Evolutionary conservation across 2,888 invertebrate species (phyloP), one percentile per base, ranked within the genome.

Genomic region (Rhingia campestris): DNA sequence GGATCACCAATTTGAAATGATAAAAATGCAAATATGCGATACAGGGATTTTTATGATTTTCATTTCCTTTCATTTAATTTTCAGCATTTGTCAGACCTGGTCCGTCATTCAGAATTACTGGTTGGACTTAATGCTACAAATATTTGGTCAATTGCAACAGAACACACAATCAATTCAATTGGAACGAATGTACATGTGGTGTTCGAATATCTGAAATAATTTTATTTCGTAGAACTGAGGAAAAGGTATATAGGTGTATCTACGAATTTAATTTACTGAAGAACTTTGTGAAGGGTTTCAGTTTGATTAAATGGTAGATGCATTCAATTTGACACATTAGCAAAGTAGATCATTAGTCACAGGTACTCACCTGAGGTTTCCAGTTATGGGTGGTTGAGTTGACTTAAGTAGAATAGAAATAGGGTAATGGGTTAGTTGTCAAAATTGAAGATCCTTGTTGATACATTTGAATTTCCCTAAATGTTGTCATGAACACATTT

Each of bases 31-130:
- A 53, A 75, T 47, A 64, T 37, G 64, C 56, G 37, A 58, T 53
- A 10, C 53, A 49, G 14, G 58, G 64, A 64, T 81, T 75, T 81
- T 54, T 47, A 76, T 76, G 72, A 76, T 81, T 81, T 66, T 33
- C 70, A 76, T 76, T 72, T 72, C 76, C 76, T 72, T 72, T 81
- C 72, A 61, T 76, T 66, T 61, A 81, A 80, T 81, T 81, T 73
- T 59, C 12, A 53, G 43, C 64, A 64, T 81, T 64, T 33, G 51
- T 37, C 51, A 51, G 53, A 76, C 66, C 35, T 32, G 43, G 47
- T 67, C 67, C 51, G 41, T 41, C 79, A 53, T 53, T 53, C 47
- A 4, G 73, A 37, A 14, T n/a, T 39, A 43, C 39, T 59, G 66
- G 73, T 56, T 54, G 53, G 12, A 22, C 43, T 66, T 72, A 66